A percentile compares a stretch with the other conserved stretches of the same genome.
phyloP scores from a whole-genome alignment of 2,888 invertebrate species.

The Luffia ferchaultella region DNA sequence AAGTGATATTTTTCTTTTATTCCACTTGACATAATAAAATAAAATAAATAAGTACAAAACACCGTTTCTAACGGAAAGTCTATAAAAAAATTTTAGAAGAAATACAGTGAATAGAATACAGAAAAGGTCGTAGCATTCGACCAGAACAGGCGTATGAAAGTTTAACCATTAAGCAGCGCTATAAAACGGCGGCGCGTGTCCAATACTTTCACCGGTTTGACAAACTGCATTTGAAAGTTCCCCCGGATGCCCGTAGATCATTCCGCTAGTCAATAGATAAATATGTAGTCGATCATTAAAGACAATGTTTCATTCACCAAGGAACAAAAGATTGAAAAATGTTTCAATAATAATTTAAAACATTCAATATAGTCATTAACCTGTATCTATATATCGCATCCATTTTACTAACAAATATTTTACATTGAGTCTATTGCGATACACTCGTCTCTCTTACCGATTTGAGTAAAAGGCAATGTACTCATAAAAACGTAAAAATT shows the following conservation, averaged over 20 bases:
- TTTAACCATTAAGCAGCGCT: slow-evolving; percentile 29
- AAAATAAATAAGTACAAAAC: not conserved
- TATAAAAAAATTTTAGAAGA: not conserved
- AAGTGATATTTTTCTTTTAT: too few species aligned
- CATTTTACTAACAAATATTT: too few species aligned
- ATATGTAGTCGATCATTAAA: too few species aligned
- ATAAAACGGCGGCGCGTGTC: slow-evolving; percentile 9
- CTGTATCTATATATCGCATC: too few species aligned
- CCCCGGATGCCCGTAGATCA: slow-evolving; percentile 7
- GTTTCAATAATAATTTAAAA: too few species aligned
- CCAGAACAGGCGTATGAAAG: slow-evolving; percentile 24
- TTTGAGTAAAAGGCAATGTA: slow-evolving; percentile 1
- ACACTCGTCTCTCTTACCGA: too few species aligned
- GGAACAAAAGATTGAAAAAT: not conserved
- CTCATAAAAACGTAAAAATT: slow-evolving; percentile 5
- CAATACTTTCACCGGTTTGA: slow-evolving; percentile 10
- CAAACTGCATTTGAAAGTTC: slow-evolving; percentile 11
- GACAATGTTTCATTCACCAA: not conserved
- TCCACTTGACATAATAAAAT: not conserved
- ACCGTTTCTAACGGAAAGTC: not conserved
- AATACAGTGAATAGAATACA: not conserved
- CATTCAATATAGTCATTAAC: too few species aligned
- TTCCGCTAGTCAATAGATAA: slow-evolving; percentile 10
- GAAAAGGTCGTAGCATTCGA: slow-evolving; percentile 8
- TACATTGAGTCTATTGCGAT: too few species aligned